Percentiles rank a stretch among this genome's conserved stretches.
Conservation (phyloP, 2,888 invertebrate genomes). For the Kuschelorhynchus macadamiae region DNA sequence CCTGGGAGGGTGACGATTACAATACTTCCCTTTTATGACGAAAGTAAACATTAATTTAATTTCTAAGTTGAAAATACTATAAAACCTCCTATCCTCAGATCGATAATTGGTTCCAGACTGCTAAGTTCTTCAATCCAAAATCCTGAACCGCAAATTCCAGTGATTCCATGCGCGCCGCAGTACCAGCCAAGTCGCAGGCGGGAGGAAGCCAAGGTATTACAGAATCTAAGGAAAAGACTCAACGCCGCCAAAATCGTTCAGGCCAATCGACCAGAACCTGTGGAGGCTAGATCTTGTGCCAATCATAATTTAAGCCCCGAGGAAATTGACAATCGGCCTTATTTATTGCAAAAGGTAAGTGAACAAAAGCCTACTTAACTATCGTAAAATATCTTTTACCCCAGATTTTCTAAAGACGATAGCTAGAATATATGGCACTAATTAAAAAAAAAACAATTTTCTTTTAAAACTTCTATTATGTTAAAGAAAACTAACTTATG, state of each 20-base stretch:
- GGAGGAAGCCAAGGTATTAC: slow-evolving; percentile 79
- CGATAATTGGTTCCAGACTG: slow-evolving; percentile 40
- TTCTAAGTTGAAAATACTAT: too few species aligned
- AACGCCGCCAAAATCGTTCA: slow-evolving; percentile 72
- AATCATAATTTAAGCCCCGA: slow-evolving; percentile 64
- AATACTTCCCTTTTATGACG: too few species aligned
- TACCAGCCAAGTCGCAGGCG: slow-evolving; percentile 76
- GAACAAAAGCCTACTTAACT: too few species aligned
- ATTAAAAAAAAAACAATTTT: too few species aligned
- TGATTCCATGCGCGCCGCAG: slow-evolving; percentile 66
- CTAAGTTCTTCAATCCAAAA: slow-evolving; percentile 53
- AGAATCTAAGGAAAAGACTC: slow-evolving; percentile 79
- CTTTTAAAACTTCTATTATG: too few species aligned
- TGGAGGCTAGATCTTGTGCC: slow-evolving; percentile 61
- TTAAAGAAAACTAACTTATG: too few species aligned
- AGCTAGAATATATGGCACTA: too few species aligned
- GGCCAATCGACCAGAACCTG: slow-evolving; percentile 68
- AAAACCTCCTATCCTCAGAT: too few species aligned
- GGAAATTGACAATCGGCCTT: slow-evolving; percentile 78
- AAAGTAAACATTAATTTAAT: too few species aligned
- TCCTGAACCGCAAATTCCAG: slow-evolving; percentile 65
- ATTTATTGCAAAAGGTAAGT: slow-evolving; percentile 71
- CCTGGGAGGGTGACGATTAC: too few species aligned
- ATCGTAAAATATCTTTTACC: too few species aligned
- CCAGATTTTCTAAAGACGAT: too few species aligned